These are phyloP conservation scores for Brachionus angularis DNA, from an alignment of 1,140 invertebrate genomes.

Conservation along the genomic window DNA sequence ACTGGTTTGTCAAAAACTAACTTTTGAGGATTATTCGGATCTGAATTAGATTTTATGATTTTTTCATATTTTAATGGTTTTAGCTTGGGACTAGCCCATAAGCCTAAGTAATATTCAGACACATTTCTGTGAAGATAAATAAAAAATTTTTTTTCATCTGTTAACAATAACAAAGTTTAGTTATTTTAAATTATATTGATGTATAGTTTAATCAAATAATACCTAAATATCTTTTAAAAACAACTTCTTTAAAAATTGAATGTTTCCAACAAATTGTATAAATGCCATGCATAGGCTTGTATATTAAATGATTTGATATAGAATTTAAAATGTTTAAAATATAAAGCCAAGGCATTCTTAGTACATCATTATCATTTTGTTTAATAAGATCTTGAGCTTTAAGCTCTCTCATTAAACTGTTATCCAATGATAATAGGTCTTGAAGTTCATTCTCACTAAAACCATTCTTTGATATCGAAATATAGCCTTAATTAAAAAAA, in stretches of 20 bases:
- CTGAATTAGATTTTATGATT: background rate
- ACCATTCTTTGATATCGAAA: slow-evolving; percentile 1
- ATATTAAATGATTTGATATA: background rate
- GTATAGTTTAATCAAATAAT: background rate
- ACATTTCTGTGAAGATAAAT: slow-evolving; percentile 8
- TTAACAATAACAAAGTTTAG: too few relatives aligned
- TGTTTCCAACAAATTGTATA: slow-evolving; percentile 14
- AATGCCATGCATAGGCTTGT: slow-evolving; percentile 21
- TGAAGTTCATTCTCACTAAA: slow-evolving; percentile 34
- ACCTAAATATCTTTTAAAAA: slow-evolving; percentile 18
- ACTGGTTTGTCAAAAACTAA: slow-evolving; percentile 16
- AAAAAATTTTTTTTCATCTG: background rate
- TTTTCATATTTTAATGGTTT: slow-evolving; percentile 34
- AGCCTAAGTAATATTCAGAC: slow-evolving; percentile 18
- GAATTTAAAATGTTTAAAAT: slow-evolving; percentile 6
- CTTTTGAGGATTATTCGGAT: background rate
- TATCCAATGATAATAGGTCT: slow-evolving; percentile 36
- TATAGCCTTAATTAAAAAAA: background rate
- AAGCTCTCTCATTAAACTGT: slow-evolving; percentile 9
- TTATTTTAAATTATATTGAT: background rate
- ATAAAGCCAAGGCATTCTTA: slow-evolving; percentile 10
- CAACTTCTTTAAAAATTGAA: slow-evolving; percentile 38
- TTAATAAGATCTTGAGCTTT: slow-evolving; percentile 11
- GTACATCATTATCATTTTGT: background rate
- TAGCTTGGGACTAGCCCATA: background rate